Percentiles rank a stretch among this genome's conserved stretches.
Evolutionary conservation across 2,113 vertebrate species (phyloP).

Genomic region (Tympanuchus pallidicinctus): DNA sequence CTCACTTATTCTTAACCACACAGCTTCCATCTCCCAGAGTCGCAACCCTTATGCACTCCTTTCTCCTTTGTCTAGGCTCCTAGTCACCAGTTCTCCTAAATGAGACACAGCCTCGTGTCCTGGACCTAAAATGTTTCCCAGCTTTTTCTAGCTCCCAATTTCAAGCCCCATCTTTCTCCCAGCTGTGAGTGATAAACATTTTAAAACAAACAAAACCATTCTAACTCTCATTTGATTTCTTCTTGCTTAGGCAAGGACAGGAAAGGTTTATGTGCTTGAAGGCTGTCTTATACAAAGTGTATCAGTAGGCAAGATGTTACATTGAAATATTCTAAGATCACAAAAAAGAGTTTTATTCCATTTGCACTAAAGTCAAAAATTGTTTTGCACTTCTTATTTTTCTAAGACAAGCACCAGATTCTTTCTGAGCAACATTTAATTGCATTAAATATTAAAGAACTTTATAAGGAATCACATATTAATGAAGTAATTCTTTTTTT

Average conservation of each 20-base stretch:
- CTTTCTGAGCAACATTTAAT: not conserved
- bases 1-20: slow-evolving; percentile 26
- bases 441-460: not conserved
- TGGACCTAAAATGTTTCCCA: not conserved
- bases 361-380: not conserved
- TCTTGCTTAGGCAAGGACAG: not conserved
- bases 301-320: not conserved
- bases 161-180: not conserved
- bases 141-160: not conserved
- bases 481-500: not conserved
- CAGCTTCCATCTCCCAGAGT: not conserved
- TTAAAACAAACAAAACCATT: not conserved
- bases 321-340: not conserved
- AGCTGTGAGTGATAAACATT: not conserved
- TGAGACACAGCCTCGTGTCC: not conserved
- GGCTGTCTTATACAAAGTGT: not conserved
- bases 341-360: not conserved
- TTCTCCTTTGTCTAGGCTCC: not conserved
- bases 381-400: not conserved
- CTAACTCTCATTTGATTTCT: not conserved
- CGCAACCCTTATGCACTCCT: not conserved
- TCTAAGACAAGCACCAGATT: not conserved
- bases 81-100: not conserved
- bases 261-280: not conserved
- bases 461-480: not conserved